Base-by-base conservation (phyloP, 2,888 invertebrate species). In the Eumerus sabulonum region DNA sequence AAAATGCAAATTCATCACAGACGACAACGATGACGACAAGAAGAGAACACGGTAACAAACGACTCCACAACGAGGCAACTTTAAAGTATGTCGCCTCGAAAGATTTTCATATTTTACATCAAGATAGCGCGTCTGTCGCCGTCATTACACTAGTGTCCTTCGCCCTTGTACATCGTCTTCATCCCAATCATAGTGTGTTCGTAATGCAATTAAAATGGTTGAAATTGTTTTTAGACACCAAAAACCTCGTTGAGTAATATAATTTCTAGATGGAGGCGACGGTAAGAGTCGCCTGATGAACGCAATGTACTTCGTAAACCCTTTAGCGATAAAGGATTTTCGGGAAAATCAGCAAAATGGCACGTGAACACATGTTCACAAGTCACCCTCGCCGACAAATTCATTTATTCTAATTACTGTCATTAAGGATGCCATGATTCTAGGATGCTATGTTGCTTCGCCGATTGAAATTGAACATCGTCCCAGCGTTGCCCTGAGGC, bases 161-260 rank as follows among this genome's bases (percentile, higher is more conserved):
- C 17, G 13, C 40, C 40, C 40, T 3, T n/a, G 2, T 7, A 1
- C 53, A 44, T 7, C 36, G 44, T 18, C 40, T 13, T 19, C 57
- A 14, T 50, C 56, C 13, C 50, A 54, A 14, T 51, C 66, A 77
- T 72, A 77, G 67, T 77, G 67, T 77, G 62, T 62, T 44, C 51
- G 42, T 68, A 74, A 79, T 74, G 74, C 74, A 79, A 79, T 79
- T 79, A 79, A 74, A 68, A 70, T 47, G 67, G 59, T 50, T 68
- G 68, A 79, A 79, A 74, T 79, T 79, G 73, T 73, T 79, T 79
- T 64, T 64, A 79, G 79, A 79, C 74, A 79, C 68, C 68, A 70
- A 70, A 79, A 79, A 74, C 79, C 73, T 74, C 74, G 68, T 77
- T 67, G 62, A 73, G 73, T 67, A 67, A 68, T 63, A 68, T 57